Evolutionary conservation across 2,113 vertebrate genomes (phyloP).

Genomic region (Saguinus midas): DNA sequence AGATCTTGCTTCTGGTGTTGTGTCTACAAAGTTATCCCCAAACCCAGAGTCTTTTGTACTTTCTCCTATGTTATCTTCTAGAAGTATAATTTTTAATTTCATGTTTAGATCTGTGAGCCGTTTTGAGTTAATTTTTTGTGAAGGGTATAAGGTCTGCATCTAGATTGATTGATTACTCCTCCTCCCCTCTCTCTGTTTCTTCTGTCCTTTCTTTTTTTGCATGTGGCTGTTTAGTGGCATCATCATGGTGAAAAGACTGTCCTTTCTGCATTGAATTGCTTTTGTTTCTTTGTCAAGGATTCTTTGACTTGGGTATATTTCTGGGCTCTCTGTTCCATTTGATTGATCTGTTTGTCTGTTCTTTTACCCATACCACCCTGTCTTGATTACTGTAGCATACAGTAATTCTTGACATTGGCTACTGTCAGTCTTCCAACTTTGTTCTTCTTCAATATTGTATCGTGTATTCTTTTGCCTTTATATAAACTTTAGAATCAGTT

Average conservation of each 20-base stretch:
- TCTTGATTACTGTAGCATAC: background rate
- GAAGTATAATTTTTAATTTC: background rate
- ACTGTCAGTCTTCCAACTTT: background rate
- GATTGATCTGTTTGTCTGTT: background rate
- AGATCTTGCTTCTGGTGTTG: background rate
- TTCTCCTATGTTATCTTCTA: background rate
- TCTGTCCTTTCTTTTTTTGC: background rate
- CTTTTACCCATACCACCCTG: background rate
- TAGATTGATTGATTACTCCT: background rate
- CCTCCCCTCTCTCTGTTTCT: background rate
- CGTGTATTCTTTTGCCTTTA: background rate
- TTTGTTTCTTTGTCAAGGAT: background rate
- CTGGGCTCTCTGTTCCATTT: background rate
- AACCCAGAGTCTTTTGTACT: background rate
- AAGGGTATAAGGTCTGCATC: background rate
- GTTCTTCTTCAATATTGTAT: background rate
- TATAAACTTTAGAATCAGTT: background rate
- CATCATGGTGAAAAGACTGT: background rate
- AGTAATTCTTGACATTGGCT: background rate
- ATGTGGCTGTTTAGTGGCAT: background rate
- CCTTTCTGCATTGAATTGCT: background rate
- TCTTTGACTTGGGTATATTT: background rate
- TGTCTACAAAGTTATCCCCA: background rate
- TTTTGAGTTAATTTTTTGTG: slow-evolving; percentile 29
- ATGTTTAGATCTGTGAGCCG: background rate